Percentiles rank a stretch among this genome's conserved stretches.
phyloP scores from a whole-genome alignment of 2,113 vertebrate species.

The Thamnophis sirtalis region DNA sequence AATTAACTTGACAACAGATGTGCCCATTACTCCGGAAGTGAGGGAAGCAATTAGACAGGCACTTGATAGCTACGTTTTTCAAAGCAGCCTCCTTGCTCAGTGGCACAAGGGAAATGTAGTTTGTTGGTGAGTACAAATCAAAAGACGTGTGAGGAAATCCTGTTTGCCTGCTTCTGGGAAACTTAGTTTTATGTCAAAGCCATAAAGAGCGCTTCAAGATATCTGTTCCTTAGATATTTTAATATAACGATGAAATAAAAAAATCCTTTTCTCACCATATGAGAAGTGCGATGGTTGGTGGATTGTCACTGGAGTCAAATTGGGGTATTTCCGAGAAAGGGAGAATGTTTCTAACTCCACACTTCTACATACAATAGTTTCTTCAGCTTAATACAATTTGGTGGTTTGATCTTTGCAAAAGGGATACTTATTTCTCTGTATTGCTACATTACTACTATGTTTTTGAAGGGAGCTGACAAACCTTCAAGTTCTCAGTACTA shows the following conservation, averaged over 20 bases:
- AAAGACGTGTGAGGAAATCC: accelerated
- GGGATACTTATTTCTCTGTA: background rate
- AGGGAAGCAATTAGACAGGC: background rate
- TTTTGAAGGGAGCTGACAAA: background rate
- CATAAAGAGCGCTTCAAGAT: background rate
- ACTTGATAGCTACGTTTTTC: background rate
- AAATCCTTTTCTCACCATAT: background rate
- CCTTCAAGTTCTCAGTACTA: background rate
- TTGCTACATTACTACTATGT: no score
- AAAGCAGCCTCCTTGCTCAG: background rate
- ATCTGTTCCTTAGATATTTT: background rate
- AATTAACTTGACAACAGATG: background rate
- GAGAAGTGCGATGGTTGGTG: background rate
- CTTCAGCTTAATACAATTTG: background rate
- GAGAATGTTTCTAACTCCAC: background rate
- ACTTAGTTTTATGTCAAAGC: background rate
- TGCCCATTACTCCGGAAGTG: conserved; percentile 18
- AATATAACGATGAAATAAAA: background rate
- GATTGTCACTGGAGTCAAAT: background rate
- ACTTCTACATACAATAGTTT: background rate
- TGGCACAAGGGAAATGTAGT: conserved; percentile 12
- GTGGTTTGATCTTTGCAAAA: background rate
- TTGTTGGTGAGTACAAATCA: background rate
- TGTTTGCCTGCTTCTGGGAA: background rate
- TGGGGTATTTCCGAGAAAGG: background rate